A percentile compares a stretch with the other conserved stretches of the same genome.
Conservation (phyloP, 1,140 invertebrate genomes). For the Papilio glaucus region DNA sequence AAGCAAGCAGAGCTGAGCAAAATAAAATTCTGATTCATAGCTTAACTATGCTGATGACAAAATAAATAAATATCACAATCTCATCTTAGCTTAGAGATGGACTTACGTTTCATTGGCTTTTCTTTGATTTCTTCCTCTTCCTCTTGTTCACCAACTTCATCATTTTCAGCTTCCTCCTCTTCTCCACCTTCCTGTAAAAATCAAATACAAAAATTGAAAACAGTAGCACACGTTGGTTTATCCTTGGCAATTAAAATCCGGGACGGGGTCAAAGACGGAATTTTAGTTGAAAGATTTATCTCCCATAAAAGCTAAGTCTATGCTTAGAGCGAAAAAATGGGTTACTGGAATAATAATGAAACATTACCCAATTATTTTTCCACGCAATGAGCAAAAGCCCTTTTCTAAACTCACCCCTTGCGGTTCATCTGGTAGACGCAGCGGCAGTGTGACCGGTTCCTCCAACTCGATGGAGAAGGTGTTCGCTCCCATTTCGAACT, state of each 20-base stretch:
- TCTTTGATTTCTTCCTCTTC: conserved; percentile 63
- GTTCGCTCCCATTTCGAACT: conserved; percentile 77
- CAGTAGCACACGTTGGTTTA: neutral
- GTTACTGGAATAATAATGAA: neutral
- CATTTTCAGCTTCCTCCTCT: conserved; percentile 54
- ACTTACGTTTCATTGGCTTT: conserved; percentile 65
- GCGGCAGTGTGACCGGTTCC: conserved; percentile 58
- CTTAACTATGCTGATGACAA: too few species aligned
- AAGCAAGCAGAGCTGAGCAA: too few species aligned
- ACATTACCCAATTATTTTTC: neutral
- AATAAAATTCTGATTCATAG: too few species aligned
- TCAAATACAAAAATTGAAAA: neutral
- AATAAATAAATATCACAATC: too few species aligned
- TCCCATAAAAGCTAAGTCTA: too few species aligned
- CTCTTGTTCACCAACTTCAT: conserved; percentile 56
- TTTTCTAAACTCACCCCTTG: conserved; percentile 55
- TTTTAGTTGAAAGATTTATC: too few species aligned
- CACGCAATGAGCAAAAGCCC: neutral
- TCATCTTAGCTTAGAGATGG: neutral
- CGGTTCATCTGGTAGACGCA: conserved; percentile 66
- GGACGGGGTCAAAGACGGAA: too few species aligned
- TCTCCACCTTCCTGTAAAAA: conserved; percentile 53
- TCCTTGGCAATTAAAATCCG: too few species aligned
- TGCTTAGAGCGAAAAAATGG: too few species aligned
- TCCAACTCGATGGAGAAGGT: conserved; percentile 72